These are phyloP conservation scores for Flexamia atlantica DNA, from an alignment of 2,888 invertebrate genomes.

Conservation along the genomic window DNA sequence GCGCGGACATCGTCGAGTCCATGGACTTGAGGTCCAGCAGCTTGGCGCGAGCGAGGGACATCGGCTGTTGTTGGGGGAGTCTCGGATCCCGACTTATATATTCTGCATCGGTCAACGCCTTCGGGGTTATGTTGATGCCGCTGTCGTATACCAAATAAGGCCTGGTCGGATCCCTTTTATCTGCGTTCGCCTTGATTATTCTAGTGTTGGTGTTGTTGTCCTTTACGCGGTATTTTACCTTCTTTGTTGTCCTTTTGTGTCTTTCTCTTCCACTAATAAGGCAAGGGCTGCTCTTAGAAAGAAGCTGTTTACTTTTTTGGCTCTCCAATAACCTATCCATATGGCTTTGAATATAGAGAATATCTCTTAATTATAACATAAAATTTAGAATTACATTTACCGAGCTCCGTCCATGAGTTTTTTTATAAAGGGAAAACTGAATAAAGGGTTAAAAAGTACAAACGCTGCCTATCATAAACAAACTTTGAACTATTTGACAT, in stretches of 20 bases:
- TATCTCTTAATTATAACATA: too few relatives aligned
- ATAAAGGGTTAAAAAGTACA: too few relatives aligned
- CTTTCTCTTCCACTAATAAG: background rate
- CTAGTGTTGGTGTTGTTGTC: background rate
- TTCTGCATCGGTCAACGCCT: background rate
- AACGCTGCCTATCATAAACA: too few relatives aligned
- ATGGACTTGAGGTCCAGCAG: background rate
- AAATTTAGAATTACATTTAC: background rate
- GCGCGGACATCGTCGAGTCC: background rate
- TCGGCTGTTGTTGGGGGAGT: background rate
- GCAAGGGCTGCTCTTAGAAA: background rate
- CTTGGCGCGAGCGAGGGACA: background rate
- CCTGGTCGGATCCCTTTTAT: background rate
- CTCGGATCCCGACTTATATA: background rate
- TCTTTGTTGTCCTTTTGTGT: too few relatives aligned
- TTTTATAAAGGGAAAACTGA: too few relatives aligned
- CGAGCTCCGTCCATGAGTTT: background rate
- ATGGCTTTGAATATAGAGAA: too few relatives aligned
- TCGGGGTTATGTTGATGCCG: slow-evolving; percentile 6
- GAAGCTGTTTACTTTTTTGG: background rate
- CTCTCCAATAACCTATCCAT: too few relatives aligned
- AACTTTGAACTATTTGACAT: too few relatives aligned
- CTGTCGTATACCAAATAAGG: background rate
- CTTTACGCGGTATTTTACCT: background rate
- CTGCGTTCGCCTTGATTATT: background rate